Percentiles rank a stretch among this genome's conserved stretches.
Evolutionary conservation across 2,113 vertebrate species (phyloP).

Genomic region (Malurus elegans): DNA sequence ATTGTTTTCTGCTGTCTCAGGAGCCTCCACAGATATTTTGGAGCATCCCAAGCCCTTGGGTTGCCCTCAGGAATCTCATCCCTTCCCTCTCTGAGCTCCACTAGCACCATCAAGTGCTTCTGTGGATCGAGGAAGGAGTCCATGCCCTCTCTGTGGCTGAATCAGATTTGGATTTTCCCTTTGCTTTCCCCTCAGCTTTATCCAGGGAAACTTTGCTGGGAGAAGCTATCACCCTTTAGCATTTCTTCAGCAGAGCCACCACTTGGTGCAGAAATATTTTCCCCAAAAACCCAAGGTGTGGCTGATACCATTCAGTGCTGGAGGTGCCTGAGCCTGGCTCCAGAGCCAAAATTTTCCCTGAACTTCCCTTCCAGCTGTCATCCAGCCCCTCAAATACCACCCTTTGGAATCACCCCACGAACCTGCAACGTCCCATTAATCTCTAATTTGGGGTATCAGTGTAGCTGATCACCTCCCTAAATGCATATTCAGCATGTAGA

Average conservation of each 20-base stretch:
- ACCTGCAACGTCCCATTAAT: fast-evolving
- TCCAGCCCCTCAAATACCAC: not conserved
- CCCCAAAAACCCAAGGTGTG: not conserved
- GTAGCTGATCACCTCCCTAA: not conserved
- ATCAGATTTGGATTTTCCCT: not conserved
- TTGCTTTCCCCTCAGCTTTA: not conserved
- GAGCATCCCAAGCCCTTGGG: not conserved
- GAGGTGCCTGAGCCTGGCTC: not conserved
- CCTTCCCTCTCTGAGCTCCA: not conserved
- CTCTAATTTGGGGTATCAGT: not conserved
- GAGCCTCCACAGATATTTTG: not conserved
- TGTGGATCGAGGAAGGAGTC: not conserved
- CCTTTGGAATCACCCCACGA: not conserved
- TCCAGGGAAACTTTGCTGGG: not conserved
- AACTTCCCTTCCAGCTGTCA: not conserved
- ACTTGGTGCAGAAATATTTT: not conserved
- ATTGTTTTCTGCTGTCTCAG: not conserved
- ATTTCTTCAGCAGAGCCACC: not conserved
- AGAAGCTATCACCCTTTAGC: not conserved
- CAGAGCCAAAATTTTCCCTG: not conserved
- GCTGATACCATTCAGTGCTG: not conserved
- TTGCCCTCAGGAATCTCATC: not conserved
- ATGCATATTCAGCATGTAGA: not conserved
- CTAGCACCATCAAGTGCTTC: not conserved
- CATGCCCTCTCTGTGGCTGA: not conserved